Evolutionary conservation across 2,888 invertebrate species (phyloP), one percentile per base, ranked within the genome.

Genomic region (Xestia xanthographa): DNA sequence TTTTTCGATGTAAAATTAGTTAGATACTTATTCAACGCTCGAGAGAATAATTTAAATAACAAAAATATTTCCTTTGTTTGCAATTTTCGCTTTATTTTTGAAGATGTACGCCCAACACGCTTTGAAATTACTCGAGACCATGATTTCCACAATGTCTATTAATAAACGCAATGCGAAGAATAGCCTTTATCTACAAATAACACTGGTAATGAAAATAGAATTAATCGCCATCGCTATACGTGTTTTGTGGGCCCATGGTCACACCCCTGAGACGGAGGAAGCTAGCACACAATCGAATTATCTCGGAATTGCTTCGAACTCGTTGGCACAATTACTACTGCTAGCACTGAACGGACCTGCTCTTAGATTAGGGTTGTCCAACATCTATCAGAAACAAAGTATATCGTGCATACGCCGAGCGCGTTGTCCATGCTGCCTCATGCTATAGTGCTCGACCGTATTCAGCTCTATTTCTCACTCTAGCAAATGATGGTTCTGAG

Each of bases 251-350:
- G n/a, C 14, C 48, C 22, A 48, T 63, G 29, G 29, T 73, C 38
- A 29, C 66, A 14, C 41, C 41, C 48, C 63, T 50, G 66, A 67
- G 53, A n/a, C 5, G 8, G 1, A 20, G 8, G 62, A 34, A 41
- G 26, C 82, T 80, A 56, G 62, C 75, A 62, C 41, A 48, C 70
- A 83, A 86, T 87, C 72, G 58, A 80, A 75, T 86, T 79, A 85
- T 17, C 45, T 14, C n/a, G 66, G 71, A 67, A 87, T 85, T 77
- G 72, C 66, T 76, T 29, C 26, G 53, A 72, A 77, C 41, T 71
- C 68, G 82, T 70, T 62, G 71, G 34, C 12, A 76, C 72, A 84
- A 84, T 82, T 73, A 81, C 73, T 66, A 38, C 45, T 20, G 12
- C 34, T 38, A 20, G 62, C 5, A 20, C 38, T 20, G 26, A 43